A percentile compares a stretch with the other conserved stretches of the same genome.
These are phyloP conservation scores for Bombus waltoni DNA, from an alignment of 1,140 invertebrate species.

Conservation along the genomic window DNA sequence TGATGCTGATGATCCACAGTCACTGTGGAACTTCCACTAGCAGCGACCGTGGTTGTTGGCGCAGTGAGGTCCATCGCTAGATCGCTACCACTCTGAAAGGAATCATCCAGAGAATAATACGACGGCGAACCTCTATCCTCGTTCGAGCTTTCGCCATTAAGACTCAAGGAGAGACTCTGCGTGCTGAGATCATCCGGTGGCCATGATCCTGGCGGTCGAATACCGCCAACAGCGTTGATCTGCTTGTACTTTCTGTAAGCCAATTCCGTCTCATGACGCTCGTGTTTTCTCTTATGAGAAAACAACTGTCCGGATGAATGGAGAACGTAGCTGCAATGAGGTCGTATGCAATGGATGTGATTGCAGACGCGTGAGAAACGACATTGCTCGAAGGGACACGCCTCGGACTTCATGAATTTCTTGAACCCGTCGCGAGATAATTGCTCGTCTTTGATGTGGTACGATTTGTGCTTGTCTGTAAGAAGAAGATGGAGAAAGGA, in stretches of 20 bases:
- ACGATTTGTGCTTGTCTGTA: slow-evolving; percentile 99
- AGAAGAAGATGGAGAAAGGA: background rate
- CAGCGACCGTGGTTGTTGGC: slow-evolving; percentile 68
- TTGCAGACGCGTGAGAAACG: slow-evolving; percentile 97
- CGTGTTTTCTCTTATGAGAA: slow-evolving; percentile 98
- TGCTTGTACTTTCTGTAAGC: slow-evolving; percentile 91
- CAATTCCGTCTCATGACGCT: slow-evolving; percentile 94
- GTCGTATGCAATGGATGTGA: slow-evolving; percentile 98
- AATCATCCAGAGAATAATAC: slow-evolving; percentile 80
- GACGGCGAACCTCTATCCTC: slow-evolving; percentile 81
- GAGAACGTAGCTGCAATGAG: slow-evolving; percentile 97
- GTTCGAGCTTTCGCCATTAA: slow-evolving; percentile 83
- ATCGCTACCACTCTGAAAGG: slow-evolving; percentile 80
- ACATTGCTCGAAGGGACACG: slow-evolving; percentile 95
- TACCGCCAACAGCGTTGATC: slow-evolving; percentile 78
- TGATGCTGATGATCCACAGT: slow-evolving; percentile 59
- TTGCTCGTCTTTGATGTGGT: slow-evolving; percentile 99
- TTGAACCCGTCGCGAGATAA: slow-evolving; percentile 98
- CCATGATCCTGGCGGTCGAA: slow-evolving; percentile 69
- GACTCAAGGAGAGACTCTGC: slow-evolving; percentile 76
- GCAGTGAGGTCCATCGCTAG: slow-evolving; percentile 80
- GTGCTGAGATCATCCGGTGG: slow-evolving; percentile 68
- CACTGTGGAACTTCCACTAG: slow-evolving; percentile 66
- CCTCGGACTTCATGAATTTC: slow-evolving; percentile 99
- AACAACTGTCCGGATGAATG: slow-evolving; percentile 98